phyloP scores from a whole-genome alignment of 37 sponge, comb jelly and placozoan genomes.

The Theonella swinhoei region DNA sequence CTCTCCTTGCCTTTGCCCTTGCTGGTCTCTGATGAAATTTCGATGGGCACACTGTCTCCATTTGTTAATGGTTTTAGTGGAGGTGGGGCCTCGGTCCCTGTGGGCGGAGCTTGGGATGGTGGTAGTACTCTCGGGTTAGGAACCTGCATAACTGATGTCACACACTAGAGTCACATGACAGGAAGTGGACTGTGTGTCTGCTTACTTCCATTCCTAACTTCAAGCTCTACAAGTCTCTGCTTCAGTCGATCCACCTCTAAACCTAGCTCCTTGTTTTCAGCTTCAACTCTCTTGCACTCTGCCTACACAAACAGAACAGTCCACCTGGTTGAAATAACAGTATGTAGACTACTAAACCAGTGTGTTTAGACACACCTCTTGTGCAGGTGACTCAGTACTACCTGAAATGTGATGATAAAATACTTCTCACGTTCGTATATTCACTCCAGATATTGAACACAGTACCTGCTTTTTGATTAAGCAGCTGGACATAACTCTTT shows the following conservation, averaged over 20 bases:
- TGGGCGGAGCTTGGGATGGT: not conserved
- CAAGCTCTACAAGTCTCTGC: conserved; percentile 54
- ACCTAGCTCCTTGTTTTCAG: conserved; percentile 72
- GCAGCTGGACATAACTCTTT: conserved; percentile 40
- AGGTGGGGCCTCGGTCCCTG: not conserved
- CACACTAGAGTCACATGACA: not conserved
- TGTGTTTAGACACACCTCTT: not conserved
- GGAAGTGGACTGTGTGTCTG: not conserved
- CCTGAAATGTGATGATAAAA: not conserved
- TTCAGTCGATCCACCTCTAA: conserved; percentile 68
- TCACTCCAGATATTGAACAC: not conserved
- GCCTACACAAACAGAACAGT: conserved; percentile 9
- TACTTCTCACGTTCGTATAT: no score
- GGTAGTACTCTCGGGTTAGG: not conserved
- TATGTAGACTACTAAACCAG: not conserved
- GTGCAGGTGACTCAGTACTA: not conserved
- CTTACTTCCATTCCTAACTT: conserved; percentile 72
- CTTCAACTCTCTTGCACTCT: conserved; percentile 34
- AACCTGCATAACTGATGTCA: conserved; percentile 26
- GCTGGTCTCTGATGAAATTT: conserved; percentile 1
- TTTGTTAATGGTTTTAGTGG: not conserved
- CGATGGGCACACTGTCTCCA: not conserved
- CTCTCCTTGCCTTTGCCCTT: conserved; percentile 7
- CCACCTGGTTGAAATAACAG: not conserved
- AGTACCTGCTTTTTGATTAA: conserved; percentile 68